Base-by-base conservation (phyloP, 2,888 invertebrate genomes). In the Pandemis corylana region DNA sequence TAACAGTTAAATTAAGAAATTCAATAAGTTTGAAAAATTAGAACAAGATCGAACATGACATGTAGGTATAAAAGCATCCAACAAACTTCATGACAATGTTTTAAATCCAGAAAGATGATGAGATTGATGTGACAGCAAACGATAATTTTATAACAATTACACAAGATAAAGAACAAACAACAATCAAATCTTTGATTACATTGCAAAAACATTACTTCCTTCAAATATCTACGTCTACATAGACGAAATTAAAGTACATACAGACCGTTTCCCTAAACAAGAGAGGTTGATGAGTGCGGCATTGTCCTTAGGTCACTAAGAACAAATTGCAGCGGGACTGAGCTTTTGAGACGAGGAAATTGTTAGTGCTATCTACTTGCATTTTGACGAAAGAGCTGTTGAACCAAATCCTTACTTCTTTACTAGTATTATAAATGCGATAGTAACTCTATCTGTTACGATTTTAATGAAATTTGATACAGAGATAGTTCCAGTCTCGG, bases 251-350 rank as follows among this genome's bases (percentile, higher is more conserved):
- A 67, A n/a, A 15, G 28, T 59, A 46, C 13, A n/a, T 13, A 20
- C 83, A 81, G 80, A 59, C 84, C 81, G 84, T 89, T 89, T 87
- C 83, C 84, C 85, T 86, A 90, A 91, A 92, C 93, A 93, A 93
- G 93, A 89, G 91, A 73, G 83, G 75, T 86, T 93, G 93, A 93
- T 93, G 93, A 93, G 87, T 83, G 83, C 72, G n/a, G 79, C 77
- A 91, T 93, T 93, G 92, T 93, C 84, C 89, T 89, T 86, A 88
- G 90, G 89, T 90, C 89, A 89, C 83, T 83, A 79, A 78, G 78
- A 80, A 80, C 78, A 41, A 67, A 51, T 62, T 20, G 51, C 66
- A n/a, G 49, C 28, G 65, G 28, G 44, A 65, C 28, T 65, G 36
- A 28, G 49, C 28, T 2, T 41, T 41, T 46, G 49, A 49, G 49